These are phyloP conservation scores for Disparrhopalites patrizii DNA, from an alignment of 2,888 invertebrate genomes.

Conservation along the genomic window DNA sequence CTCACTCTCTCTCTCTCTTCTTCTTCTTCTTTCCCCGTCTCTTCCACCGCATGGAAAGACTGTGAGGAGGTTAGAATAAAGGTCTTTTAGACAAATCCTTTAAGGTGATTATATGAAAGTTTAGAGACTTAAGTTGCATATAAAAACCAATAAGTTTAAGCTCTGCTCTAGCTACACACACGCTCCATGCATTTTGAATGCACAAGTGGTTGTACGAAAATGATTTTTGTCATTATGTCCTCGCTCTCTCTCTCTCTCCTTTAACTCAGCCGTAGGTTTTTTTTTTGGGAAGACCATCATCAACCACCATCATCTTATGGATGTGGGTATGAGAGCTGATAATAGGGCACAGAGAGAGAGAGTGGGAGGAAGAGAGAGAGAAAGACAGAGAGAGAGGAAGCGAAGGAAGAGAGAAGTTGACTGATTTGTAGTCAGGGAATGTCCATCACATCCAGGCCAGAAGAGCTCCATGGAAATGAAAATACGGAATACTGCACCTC, in stretches of 20 bases:
- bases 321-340: background rate
- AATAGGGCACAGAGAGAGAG: too few species aligned
- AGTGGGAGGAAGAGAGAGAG: background rate
- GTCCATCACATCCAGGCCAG: constrained; percentile 27
- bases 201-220: constrained; percentile 22
- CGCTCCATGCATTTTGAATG: constrained; percentile 7
- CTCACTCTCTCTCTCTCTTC: too few species aligned
- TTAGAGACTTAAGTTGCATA: too few species aligned
- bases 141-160: too few species aligned
- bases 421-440: constrained; percentile 26
- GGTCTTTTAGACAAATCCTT: too few species aligned
- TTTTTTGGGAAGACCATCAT: background rate
- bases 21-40: too few species aligned
- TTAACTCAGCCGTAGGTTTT: background rate
- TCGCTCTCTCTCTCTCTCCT: too few species aligned
- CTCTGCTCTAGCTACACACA: too few species aligned
- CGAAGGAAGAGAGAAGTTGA: constrained; percentile 10
- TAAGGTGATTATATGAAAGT: too few species aligned
- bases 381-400: background rate
- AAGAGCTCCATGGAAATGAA: constrained; percentile 22
- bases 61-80: too few species aligned
- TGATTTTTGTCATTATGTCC: constrained; percentile 24
- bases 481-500: constrained; percentile 1
- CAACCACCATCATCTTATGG: too few species aligned
- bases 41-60: too few species aligned